phyloP scores from a whole-genome alignment of 2,113 vertebrate species.

The Cavia aperea region DNA sequence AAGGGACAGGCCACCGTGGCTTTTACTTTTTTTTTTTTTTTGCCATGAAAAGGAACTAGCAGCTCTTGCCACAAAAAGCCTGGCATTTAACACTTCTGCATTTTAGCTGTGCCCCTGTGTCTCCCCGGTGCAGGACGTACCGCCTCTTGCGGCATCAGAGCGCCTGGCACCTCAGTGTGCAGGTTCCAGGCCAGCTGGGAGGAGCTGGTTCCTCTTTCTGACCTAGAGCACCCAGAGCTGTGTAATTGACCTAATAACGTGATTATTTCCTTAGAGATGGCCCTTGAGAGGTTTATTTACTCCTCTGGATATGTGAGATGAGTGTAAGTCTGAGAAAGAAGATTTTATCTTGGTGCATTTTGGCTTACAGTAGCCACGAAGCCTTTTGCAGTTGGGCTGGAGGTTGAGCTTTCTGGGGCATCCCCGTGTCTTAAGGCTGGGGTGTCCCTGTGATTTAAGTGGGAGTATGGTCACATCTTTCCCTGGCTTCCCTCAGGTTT shows the following conservation, averaged over 20 bases:
- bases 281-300: constrained; percentile 19
- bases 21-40: constrained; percentile 25
- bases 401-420: not conserved
- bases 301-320: constrained; percentile 23
- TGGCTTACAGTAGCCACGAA: not conserved
- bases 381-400: constrained; percentile 20
- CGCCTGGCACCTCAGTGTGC: not conserved
- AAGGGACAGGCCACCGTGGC: constrained; percentile 30
- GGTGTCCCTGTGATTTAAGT: not conserved
- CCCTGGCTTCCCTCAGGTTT: not conserved
- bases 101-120: constrained; percentile 36
- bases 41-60: constrained; percentile 53
- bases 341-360: not conserved
- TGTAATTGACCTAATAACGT: not conserved
- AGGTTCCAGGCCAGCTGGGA: not conserved
- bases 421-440: not conserved
- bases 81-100: constrained; percentile 59
- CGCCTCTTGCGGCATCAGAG: not conserved
- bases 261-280: not conserved
- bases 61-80: constrained; percentile 40
- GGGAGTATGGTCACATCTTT: not conserved
- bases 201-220: not conserved
- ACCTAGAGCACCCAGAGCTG: not conserved
- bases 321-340: constrained; percentile 24
- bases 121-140: not conserved